Base-by-base conservation (phyloP, 2,888 invertebrate genomes). In the Folsomia manolachei region DNA sequence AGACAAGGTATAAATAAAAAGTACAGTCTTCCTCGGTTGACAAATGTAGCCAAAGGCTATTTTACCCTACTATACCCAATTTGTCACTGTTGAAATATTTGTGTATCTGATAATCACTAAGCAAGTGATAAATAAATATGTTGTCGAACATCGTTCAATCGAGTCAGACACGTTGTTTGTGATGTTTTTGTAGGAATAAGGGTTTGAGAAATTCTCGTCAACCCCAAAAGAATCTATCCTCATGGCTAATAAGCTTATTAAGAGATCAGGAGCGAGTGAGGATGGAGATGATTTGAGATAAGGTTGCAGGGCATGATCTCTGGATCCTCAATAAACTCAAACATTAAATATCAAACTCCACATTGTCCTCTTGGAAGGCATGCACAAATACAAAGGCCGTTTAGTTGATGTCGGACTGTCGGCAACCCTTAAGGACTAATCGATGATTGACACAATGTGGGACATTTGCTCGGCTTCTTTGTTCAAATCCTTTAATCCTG, bases 401-500 rank as follows among this genome's bases (percentile, higher is more conserved):
- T n/a, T n/a, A n/a, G 39, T 39, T 9, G 14, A 39, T 14, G 39
- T 39, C 39, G 39, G 39, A n/a, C n/a, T n/a, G n/a, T 51, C 56
- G 56, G 56, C 56, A 21, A 19, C 56, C 56, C 56, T 56, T 56
- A 56, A 56, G 19, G 56, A 56, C 19, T 39, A 39, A 39, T 39
- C 39, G 39, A 39, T 56, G 56, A 56, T 56, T 56, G 56, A 56
- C 56, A 56, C 27, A 65, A 71, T 72, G 73, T 73, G 68, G 69
- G 64, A 63, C 63, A 67, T 71, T 69, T 72, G 65, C 21, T 60
- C 67, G 69, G 70, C 56, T 62, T 62, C 64, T 71, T 73, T 71
- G 56, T 71, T 61, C 64, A 74, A 77, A 77, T 75, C 77, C 63
- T 69, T 68, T 75, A 77, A 77, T 77, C 77, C 72, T 74, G 75